These are phyloP conservation scores for Microcebus jonahi DNA, from an alignment of 2,113 vertebrate species.

Conservation along the genomic window DNA sequence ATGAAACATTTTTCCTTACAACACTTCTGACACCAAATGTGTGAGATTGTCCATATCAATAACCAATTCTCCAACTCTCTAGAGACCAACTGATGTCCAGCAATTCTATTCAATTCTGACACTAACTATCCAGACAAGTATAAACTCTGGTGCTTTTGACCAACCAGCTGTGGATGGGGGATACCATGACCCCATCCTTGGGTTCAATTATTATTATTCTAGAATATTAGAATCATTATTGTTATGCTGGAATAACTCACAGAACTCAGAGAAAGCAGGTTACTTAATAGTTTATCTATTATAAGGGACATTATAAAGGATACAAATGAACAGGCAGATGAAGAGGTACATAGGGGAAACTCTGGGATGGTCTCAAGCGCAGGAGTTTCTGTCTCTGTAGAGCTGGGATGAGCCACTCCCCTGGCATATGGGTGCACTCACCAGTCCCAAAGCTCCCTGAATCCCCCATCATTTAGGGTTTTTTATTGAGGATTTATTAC, in stretches of 20 bases:
- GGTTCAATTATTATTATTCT: background rate
- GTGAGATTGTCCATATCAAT: background rate
- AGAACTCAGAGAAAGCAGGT: background rate
- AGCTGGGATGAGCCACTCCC: background rate
- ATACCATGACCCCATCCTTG: background rate
- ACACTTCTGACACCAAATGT: background rate
- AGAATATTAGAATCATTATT: too few relatives aligned
- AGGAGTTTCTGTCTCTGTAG: background rate
- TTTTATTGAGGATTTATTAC: background rate
- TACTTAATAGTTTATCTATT: background rate
- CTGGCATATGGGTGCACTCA: background rate
- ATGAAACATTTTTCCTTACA: background rate
- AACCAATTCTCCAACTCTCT: background rate
- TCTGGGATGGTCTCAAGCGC: too few relatives aligned
- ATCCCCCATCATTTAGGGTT: background rate
- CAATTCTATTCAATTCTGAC: too few relatives aligned
- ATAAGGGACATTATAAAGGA: background rate
- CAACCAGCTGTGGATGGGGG: background rate
- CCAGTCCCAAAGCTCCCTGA: background rate
- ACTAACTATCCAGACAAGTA: too few relatives aligned
- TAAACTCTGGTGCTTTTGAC: background rate
- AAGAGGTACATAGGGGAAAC: too few relatives aligned
- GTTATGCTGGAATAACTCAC: background rate
- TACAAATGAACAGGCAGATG: too few relatives aligned
- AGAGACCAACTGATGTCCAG: background rate